phyloP scores from a whole-genome alignment of 2,888 invertebrate genomes.

The Pammene aurita region DNA sequence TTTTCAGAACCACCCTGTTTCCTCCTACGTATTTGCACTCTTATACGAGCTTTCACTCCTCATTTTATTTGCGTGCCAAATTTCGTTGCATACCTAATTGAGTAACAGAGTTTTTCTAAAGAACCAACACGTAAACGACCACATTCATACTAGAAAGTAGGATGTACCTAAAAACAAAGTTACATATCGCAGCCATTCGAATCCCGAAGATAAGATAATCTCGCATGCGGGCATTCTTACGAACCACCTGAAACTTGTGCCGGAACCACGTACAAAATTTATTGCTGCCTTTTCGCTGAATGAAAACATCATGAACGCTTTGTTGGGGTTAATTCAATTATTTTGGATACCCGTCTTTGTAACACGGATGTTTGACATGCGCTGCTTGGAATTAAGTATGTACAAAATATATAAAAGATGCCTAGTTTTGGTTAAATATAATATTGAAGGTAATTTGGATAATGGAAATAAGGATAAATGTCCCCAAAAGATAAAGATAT shows the following conservation, averaged over 20 bases:
- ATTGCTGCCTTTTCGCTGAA: conserved; percentile 33
- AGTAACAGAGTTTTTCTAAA: too few relatives aligned
- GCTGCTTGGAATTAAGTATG: neutral
- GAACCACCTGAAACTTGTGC: conserved; percentile 22
- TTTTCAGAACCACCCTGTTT: too few relatives aligned
- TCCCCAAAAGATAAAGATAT: too few relatives aligned
- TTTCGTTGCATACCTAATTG: too few relatives aligned
- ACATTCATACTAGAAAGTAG: neutral
- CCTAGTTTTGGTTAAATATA: too few relatives aligned
- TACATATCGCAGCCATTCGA: conserved; percentile 8
- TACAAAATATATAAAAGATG: neutral
- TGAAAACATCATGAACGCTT: conserved; percentile 33
- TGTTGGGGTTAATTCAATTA: conserved; percentile 33
- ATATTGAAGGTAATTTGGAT: too few relatives aligned
- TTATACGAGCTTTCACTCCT: too few relatives aligned
- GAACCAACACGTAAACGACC: too few relatives aligned
- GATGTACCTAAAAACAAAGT: conserved; percentile 13
- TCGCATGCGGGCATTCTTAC: conserved; percentile 26
- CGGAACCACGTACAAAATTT: conserved; percentile 39
- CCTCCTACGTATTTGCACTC: too few relatives aligned
- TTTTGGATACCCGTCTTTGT: conserved; percentile 6
- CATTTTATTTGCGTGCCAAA: too few relatives aligned
- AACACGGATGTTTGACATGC: neutral
- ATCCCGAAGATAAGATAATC: conserved; percentile 9
- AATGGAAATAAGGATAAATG: too few relatives aligned